Evolutionary conservation across 2,888 invertebrate species (phyloP).

Genomic region (Eupithecia subumbrata): DNA sequence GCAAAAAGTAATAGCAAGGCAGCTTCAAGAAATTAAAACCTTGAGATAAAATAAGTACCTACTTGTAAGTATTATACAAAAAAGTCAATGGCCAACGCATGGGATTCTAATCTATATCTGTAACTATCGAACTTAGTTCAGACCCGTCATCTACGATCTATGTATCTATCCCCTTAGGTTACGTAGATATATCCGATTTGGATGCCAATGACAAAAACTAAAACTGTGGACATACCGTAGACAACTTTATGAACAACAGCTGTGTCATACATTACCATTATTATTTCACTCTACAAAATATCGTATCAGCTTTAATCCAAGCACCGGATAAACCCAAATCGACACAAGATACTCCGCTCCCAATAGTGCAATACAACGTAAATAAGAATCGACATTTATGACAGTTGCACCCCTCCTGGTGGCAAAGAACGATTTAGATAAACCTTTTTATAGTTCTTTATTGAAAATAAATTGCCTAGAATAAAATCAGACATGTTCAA

Average conservation of each 20-base stretch:
- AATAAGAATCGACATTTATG: slow-evolving; percentile 80
- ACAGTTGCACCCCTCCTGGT: slow-evolving; percentile 72
- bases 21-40: slow-evolving; percentile 22
- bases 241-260: not conserved
- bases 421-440: slow-evolving; percentile 81
- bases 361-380: slow-evolving; percentile 70
- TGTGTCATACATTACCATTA: slow-evolving; percentile 6
- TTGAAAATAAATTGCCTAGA: slow-evolving; percentile 85
- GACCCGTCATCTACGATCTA: not conserved
- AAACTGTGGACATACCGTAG: not conserved
- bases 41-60: not conserved
- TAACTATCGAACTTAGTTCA: not conserved
- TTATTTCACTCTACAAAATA: slow-evolving; percentile 19
- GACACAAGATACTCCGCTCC: slow-evolving; percentile 49
- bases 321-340: slow-evolving; percentile 28
- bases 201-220: not conserved
- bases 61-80: not conserved
- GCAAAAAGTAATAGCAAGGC: slow-evolving; percentile 28
- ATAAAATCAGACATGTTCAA: slow-evolving; percentile 81
- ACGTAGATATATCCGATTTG: not conserved
- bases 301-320: slow-evolving; percentile 20
- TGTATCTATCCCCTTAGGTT: not conserved
- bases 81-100: not conserved
- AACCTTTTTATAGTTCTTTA: slow-evolving; percentile 85
- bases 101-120: not conserved